A percentile compares a stretch with the other conserved stretches of the same genome.
Evolutionary conservation across 2,888 invertebrate genomes (phyloP).

Genomic region (Cheilosia urbana): DNA sequence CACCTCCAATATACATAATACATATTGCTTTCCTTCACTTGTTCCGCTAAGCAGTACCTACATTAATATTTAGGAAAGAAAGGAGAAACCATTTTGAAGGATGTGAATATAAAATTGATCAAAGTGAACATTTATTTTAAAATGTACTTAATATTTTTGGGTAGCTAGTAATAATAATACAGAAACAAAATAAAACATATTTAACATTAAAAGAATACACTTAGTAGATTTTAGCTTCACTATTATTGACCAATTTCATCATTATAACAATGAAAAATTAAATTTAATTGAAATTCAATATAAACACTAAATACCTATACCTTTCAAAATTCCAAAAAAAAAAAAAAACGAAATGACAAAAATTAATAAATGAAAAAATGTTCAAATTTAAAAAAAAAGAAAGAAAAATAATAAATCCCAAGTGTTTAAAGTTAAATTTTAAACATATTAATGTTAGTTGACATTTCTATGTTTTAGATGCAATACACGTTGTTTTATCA

Average conservation of each 20-base stretch:
- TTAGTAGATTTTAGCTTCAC: constrained; percentile 75
- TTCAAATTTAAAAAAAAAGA: constrained; percentile 65
- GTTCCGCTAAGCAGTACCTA: constrained; percentile 71
- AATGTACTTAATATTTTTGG: constrained; percentile 72
- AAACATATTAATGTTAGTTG: constrained; percentile 71
- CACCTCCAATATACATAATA: constrained; percentile 31
- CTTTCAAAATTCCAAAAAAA: constrained; percentile 67
- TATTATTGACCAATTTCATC: constrained; percentile 76
- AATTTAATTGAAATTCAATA: constrained; percentile 58
- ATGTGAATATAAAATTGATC: constrained; percentile 60
- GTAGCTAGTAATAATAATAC: constrained; percentile 59
- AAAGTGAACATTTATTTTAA: constrained; percentile 65
- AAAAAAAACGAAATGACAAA: constrained; percentile 30
- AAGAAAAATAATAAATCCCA: constrained; percentile 38
- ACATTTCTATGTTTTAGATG: constrained; percentile 70
- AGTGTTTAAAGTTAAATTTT: constrained; percentile 73
- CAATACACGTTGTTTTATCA: constrained; percentile 69
- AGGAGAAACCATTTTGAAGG: constrained; percentile 49
- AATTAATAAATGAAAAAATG: constrained; percentile 40
- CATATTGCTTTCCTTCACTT: constrained; percentile 48
- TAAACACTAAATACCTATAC: constrained; percentile 45
- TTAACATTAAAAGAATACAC: constrained; percentile 66
- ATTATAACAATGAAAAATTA: constrained; percentile 64
- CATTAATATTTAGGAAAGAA: constrained; percentile 23
- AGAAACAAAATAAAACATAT: constrained; percentile 30